Evolutionary conservation across 2,797 vertebrate genomes (phyloP), one percentile per base, ranked within the genome.

Genomic region (Silurus aristotelis): DNA sequence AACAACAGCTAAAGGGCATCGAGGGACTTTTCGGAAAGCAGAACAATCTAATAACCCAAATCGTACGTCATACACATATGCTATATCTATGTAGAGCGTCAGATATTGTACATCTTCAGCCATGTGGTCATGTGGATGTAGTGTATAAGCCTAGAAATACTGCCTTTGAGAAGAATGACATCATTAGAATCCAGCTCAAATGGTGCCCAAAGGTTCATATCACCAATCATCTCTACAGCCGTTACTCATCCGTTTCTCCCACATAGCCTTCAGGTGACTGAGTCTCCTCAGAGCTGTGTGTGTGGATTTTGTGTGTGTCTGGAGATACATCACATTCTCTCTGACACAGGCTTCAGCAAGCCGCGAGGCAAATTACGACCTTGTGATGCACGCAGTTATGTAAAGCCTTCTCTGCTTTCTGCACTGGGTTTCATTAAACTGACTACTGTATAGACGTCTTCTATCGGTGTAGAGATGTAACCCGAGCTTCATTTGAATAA

Each of bases 311-410:
- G 48, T 25, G 66, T 25, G 38, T 19, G 6, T 75, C 70, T 63
- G 25, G 46, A 73, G 46, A 55, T 64, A 72, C 56, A 38, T 22
- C 60, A 7, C 27, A 13, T 81, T 63, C 61, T 82, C 60, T 46
- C 78, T 81, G 84, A 73, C 70, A 58, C 78, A 73, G 70, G 76
- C 67, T 52, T 25, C 48, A 64, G 22, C 60, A 27, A 73, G 68
- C 79, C 79, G 68, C 19, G 13, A 70, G 81, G n/a, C 71, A 5
- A 82, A 68, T 60, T 75, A 38, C 31, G 78, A 82, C 76, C 71
- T 67, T 19, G 5, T n/a, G 27, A 82, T 27, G 66, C 46, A 3
- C 43, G 5, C 61, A 1, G 75, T 86, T 86, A 82, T 56, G 63
- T 76, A 87, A 86, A 12, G 2, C 10, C 20, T 2, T 38, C 9